These are phyloP conservation scores for Opisthograptis luteolata DNA, from an alignment of 2,888 invertebrate genomes.

Conservation along the genomic window DNA sequence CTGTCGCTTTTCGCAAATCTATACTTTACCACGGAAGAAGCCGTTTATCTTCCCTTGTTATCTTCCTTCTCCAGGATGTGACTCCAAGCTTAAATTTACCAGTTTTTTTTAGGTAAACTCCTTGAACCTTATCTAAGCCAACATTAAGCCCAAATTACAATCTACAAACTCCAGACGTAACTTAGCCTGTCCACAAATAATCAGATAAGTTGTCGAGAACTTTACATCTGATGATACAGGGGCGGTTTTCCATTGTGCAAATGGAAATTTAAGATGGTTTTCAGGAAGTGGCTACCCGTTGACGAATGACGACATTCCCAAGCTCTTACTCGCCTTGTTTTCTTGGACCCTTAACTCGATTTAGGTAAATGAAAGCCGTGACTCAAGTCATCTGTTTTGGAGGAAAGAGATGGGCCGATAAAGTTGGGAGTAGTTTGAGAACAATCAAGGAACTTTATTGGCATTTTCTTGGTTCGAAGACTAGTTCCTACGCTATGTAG, in stretches of 20 bases:
- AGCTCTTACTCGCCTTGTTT: slow-evolving; percentile 70
- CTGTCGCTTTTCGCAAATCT: slow-evolving; percentile 44
- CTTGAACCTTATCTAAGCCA: slow-evolving; percentile 24
- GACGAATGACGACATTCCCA: slow-evolving; percentile 71
- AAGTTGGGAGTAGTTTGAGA: slow-evolving; percentile 3
- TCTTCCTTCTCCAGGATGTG: slow-evolving; percentile 58
- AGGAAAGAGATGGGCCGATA: slow-evolving; percentile 21
- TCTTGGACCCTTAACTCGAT: slow-evolving; percentile 70
- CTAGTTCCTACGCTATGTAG: too few species aligned
- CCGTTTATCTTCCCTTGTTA: slow-evolving; percentile 68
- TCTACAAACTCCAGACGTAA: slow-evolving; percentile 17
- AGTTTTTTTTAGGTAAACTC: slow-evolving; percentile 24
- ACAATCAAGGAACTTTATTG: slow-evolving; percentile 4
- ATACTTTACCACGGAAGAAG: slow-evolving; percentile 50
- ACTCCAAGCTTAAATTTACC: slow-evolving; percentile 50
- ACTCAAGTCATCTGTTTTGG: slow-evolving; percentile 53
- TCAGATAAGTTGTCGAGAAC: slow-evolving; percentile 24
- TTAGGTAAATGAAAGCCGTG: slow-evolving; percentile 66
- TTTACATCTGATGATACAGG: slow-evolving; percentile 37
- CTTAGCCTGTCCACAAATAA: slow-evolving; percentile 22
- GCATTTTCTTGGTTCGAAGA: too few species aligned
- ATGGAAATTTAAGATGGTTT: slow-evolving; percentile 40
- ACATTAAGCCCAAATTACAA: slow-evolving; percentile 30
- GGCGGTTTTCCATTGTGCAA: slow-evolving; percentile 36
- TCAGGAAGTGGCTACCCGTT: slow-evolving; percentile 59